Conservation (phyloP, 1,140 invertebrate genomes). For the Scaptomyza montana region DNA sequence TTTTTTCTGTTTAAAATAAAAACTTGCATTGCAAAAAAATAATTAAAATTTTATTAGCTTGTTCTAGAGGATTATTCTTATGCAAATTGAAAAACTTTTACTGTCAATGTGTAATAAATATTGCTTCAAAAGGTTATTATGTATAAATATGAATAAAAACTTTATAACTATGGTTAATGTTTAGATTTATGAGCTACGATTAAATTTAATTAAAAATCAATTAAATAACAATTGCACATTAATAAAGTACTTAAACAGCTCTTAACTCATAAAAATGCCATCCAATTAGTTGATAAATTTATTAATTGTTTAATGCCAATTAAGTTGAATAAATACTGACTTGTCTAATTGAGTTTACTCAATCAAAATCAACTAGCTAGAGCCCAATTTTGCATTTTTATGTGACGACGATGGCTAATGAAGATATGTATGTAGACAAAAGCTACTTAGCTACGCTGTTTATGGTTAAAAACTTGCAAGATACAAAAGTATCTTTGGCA, state of each 20-base stretch:
- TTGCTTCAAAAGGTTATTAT: no score
- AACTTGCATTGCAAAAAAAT: not conserved
- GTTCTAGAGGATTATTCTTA: no score
- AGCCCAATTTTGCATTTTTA: slow-evolving; percentile 15
- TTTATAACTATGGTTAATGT: no score
- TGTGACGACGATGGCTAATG: slow-evolving; percentile 16
- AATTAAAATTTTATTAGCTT: not conserved
- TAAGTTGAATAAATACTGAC: not conserved
- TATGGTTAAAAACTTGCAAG: slow-evolving; percentile 26
- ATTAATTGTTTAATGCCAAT: slow-evolving; percentile 8
- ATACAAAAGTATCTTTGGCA: slow-evolving; percentile 54
- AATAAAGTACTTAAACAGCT: no score
- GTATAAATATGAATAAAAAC: no score
- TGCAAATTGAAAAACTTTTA: no score
- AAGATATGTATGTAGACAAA: slow-evolving; percentile 1
- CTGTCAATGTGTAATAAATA: no score
- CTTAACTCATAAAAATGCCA: not conserved
- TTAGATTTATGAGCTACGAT: no score
- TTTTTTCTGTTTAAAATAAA: not conserved
- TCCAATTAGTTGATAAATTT: slow-evolving; percentile 8
- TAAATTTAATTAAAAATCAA: no score
- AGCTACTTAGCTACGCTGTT: slow-evolving; percentile 39
- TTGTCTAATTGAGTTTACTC: slow-evolving; percentile 32
- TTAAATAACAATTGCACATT: no score
- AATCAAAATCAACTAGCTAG: slow-evolving; percentile 24